Evolutionary conservation across 2,888 invertebrate species (phyloP).

Genomic region (Agrotis exclamationis): DNA sequence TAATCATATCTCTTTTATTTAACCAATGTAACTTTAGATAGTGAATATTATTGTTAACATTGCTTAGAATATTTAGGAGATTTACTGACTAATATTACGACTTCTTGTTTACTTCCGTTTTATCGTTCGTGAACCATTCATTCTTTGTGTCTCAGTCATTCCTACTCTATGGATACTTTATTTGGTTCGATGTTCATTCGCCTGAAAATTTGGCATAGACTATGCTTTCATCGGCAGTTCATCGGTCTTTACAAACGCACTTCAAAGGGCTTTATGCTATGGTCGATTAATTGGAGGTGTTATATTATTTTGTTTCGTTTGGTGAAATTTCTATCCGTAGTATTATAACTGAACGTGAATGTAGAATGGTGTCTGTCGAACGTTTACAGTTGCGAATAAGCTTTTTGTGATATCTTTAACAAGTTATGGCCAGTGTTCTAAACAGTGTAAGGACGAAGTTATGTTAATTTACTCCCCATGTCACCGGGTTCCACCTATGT

Average conservation of each 20-base stretch:
- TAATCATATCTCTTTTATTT: neutral
- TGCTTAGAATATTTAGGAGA: neutral
- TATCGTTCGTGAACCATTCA: slow-evolving; percentile 19
- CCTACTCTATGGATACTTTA: slow-evolving; percentile 55
- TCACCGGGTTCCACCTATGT: slow-evolving; percentile 88
- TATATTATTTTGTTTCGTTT: slow-evolving; percentile 73
- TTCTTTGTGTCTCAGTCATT: slow-evolving; percentile 30
- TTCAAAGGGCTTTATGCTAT: slow-evolving; percentile 71
- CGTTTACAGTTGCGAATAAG: slow-evolving; percentile 67
- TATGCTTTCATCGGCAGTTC: slow-evolving; percentile 58
- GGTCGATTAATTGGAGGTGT: slow-evolving; percentile 78
- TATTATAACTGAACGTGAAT: slow-evolving; percentile 79
- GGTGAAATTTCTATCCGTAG: slow-evolving; percentile 63
- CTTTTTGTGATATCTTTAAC: slow-evolving; percentile 69
- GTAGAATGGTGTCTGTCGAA: slow-evolving; percentile 73
- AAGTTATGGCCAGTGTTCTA: slow-evolving; percentile 83
- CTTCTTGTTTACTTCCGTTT: slow-evolving; percentile 46
- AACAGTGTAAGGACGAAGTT: slow-evolving; percentile 86
- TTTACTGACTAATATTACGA: neutral
- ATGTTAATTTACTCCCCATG: slow-evolving; percentile 87
- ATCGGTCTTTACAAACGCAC: slow-evolving; percentile 64
- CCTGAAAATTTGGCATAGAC: slow-evolving; percentile 47
- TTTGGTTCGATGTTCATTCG: slow-evolving; percentile 53
- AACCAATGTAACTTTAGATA: neutral
- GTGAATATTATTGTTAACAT: fast-evolving